Percentiles rank a stretch among this genome's conserved stretches.
Conservation (phyloP, 1,140 invertebrate species). For the Aplysia californica region DNA sequence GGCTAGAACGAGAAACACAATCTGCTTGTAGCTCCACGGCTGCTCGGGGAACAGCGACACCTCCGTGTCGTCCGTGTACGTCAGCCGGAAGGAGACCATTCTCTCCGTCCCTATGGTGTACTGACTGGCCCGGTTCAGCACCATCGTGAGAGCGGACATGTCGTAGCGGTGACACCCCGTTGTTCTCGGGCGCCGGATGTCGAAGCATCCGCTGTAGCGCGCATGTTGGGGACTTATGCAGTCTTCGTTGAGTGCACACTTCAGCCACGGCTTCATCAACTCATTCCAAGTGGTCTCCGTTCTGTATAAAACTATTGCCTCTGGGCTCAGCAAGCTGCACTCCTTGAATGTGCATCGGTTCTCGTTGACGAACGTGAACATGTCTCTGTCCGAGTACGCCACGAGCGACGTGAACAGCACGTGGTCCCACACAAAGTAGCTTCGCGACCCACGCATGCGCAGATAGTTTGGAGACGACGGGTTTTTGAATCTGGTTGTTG, state of each 20-base stretch:
- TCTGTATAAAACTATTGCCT: conserved; percentile 50
- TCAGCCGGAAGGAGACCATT: conserved; percentile 36
- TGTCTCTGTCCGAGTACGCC: conserved; percentile 49
- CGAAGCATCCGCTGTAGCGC: conserved; percentile 47
- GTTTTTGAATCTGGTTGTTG: conserved; percentile 42
- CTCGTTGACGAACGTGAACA: conserved; percentile 51
- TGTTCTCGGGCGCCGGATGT: conserved; percentile 50
- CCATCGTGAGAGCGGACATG: conserved; percentile 56
- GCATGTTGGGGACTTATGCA: conserved; percentile 52
- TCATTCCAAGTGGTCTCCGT: conserved; percentile 46
- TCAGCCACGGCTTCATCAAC: conserved; percentile 58
- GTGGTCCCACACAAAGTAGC: conserved; percentile 54
- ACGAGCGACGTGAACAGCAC: conserved; percentile 33
- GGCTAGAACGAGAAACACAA: conserved; percentile 18
- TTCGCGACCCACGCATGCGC: conserved; percentile 36
- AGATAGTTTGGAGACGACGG: conserved; percentile 42
- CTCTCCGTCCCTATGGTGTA: conserved; percentile 42
- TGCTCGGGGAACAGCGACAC: conserved; percentile 29
- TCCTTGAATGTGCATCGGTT: conserved; percentile 48
- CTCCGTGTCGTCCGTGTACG: conserved; percentile 17
- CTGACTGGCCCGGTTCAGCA: conserved; percentile 48
- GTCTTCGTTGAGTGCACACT: conserved; percentile 49
- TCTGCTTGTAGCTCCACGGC: conserved; percentile 33
- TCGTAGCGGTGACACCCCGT: conserved; percentile 60
- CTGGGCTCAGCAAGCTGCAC: conserved; percentile 42